phyloP scores from a whole-genome alignment of 2,113 vertebrate species.

The Oceanodroma tethys region DNA sequence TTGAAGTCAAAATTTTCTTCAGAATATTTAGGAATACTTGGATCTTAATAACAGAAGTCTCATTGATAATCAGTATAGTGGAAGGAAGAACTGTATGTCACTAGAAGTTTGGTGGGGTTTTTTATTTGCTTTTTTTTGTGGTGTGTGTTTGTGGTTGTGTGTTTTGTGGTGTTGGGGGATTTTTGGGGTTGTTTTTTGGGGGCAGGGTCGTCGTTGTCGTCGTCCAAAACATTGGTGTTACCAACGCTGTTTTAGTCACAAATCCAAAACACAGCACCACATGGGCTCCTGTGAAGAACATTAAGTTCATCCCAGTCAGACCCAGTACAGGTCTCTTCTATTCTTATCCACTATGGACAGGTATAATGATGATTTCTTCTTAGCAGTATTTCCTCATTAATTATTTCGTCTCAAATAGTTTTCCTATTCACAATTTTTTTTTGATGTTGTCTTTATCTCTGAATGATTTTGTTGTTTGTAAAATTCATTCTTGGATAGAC shows the following conservation, averaged over 20 bases:
- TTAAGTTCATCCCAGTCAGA: not conserved
- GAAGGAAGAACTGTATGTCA: not conserved
- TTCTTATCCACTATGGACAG: not conserved
- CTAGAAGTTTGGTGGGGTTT: not conserved
- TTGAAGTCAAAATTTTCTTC: not conserved
- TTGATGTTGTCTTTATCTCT: not conserved
- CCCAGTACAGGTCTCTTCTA: not conserved
- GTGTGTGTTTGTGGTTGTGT: not conserved
- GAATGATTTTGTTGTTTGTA: not conserved
- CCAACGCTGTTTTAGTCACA: not conserved
- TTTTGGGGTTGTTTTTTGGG: too few relatives aligned
- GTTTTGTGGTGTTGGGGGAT: not conserved
- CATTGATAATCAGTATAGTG: not conserved
- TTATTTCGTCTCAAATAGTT: not conserved
- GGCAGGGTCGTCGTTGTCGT: too few relatives aligned
- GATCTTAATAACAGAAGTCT: not conserved
- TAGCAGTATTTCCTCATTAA: not conserved
- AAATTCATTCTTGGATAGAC: not conserved
- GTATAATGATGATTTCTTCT: not conserved
- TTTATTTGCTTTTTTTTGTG: not conserved
- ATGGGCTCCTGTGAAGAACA: not conserved
- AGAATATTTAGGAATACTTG: not conserved
- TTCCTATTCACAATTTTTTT: not conserved
- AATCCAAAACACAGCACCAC: not conserved
- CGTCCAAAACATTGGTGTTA: not conserved